Evolutionary conservation across 2,113 vertebrate genomes (phyloP).

Genomic region (Garra rufa): DNA sequence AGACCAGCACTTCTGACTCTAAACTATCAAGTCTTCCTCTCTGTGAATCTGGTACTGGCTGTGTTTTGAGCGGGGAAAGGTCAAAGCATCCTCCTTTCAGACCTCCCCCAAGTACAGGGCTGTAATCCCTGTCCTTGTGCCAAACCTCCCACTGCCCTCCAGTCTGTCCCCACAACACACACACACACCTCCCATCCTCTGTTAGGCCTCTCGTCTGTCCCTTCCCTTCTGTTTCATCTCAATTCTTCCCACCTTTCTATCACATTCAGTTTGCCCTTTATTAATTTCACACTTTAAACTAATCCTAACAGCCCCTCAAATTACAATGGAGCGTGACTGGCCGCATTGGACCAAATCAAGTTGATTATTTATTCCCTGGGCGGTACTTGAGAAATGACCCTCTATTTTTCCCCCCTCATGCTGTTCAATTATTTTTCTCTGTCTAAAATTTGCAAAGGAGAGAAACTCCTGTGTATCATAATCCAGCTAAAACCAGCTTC

Average conservation of each 20-base stretch:
- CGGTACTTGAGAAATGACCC: conserved; percentile 10
- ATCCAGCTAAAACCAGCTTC: not conserved
- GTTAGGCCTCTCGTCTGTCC: conserved; percentile 22
- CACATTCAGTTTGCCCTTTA: conserved; percentile 46
- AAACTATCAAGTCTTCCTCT: conserved; percentile 38
- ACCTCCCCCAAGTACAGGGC: conserved; percentile 29
- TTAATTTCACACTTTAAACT: conserved; percentile 61
- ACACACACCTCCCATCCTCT: conserved; percentile 24
- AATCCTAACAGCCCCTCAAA: conserved; percentile 56
- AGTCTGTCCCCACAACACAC: conserved; percentile 45
- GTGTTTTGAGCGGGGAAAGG: conserved; percentile 62
- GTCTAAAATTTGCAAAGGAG: not conserved
- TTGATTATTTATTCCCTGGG: conserved; percentile 40
- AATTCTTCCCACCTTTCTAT: conserved; percentile 25
- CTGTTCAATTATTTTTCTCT: conserved; percentile 5
- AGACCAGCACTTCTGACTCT: not conserved
- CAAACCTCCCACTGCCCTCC: conserved; percentile 64
- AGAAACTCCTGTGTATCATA: not conserved
- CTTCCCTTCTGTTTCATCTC: conserved; percentile 15
- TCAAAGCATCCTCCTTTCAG: conserved; percentile 63
- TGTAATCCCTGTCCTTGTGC: conserved; percentile 63
- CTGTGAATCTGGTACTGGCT: conserved; percentile 55
- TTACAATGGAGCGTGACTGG: conserved; percentile 62
- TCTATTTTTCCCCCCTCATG: not conserved
- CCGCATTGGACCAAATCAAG: conserved; percentile 29